Base-by-base conservation (phyloP, 2,113 vertebrate genomes). In the Pseudopipra pipra region DNA sequence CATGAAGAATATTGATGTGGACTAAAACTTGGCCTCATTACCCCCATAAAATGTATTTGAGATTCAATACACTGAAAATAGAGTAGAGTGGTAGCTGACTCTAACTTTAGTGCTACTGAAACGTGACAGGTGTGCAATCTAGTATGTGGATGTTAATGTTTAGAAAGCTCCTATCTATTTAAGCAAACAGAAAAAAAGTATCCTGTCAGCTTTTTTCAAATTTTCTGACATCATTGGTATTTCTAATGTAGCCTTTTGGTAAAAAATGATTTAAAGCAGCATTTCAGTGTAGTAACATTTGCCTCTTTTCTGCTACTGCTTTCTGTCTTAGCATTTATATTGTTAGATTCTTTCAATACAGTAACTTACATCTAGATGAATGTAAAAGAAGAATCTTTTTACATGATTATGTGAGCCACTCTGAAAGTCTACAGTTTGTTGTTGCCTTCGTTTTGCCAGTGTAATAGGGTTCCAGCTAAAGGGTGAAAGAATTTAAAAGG, bases 41-140 rank as follows among this genome's bases (percentile, higher is more conserved):
- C 9, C 16, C 12, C 9, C 43, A 9, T 28, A 47, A 85, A 75
- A 65, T 30, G 7, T 75, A 43, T 80, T 73, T 89, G 59, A 61
- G 51, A 43, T 74, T 93, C 56, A 81, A 3, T 89, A 77, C 89
- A 88, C 55, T 86, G 71, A 83, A 96, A 94, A 87, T 46, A 85
- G 62, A 79, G n/a, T 24, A 25, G 39, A 62, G n/a, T 33, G 31
- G 37, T 91, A 78, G 18, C 27, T 9, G 24, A 58, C 33, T 76
- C n/a, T 83, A 85, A 83, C 30, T 74, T 63, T 21, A 90, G 76
- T 74, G 51, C 51, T 80, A 33, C 19, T 86, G 75, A 91, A 89
- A 85, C 70, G 63, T 85, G 41, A 54, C 49, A 28, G 8, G 19
- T 75, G 20, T 83, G 59, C 43, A 33, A 12, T 67, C n/a, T 74